These are phyloP conservation scores for Amblyraja radiata DNA, from an alignment of 2,797 vertebrate genomes.

Conservation along the genomic window DNA sequence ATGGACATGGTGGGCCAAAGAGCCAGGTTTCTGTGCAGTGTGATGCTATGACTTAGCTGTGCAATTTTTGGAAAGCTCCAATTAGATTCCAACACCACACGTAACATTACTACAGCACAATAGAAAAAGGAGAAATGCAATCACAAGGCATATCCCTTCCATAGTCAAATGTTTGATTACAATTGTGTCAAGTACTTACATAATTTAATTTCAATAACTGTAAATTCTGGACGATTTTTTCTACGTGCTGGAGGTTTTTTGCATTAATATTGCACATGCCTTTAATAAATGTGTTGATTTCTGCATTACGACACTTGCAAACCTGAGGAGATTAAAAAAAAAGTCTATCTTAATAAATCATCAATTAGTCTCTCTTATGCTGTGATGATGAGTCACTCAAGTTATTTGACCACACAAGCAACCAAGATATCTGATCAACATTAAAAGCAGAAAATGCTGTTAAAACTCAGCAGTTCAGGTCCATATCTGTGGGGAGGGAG, in stretches of 20 bases:
- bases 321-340: background rate
- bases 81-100: too few relatives aligned
- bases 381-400: background rate
- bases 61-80: too few relatives aligned
- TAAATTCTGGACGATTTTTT: background rate
- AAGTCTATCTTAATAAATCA: background rate
- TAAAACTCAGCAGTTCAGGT: too few relatives aligned
- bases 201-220: accelerated
- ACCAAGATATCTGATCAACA: background rate
- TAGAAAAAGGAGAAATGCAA: too few relatives aligned
- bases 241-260: too few relatives aligned
- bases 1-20: too few relatives aligned
- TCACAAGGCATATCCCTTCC: background rate
- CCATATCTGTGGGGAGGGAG: too few relatives aligned
- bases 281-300: background rate
- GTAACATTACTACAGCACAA: too few relatives aligned
- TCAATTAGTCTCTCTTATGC: background rate
- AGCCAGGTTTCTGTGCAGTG: too few relatives aligned
- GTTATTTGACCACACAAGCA: background rate
- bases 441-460: too few relatives aligned
- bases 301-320: background rate
- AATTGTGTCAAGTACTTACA: background rate
- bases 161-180: background rate
- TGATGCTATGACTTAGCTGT: too few relatives aligned
- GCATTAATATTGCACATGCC: background rate